Percentiles rank a stretch among this genome's conserved stretches.
Conservation (phyloP, 2,113 vertebrate species). For the Epinephelus moara region DNA sequence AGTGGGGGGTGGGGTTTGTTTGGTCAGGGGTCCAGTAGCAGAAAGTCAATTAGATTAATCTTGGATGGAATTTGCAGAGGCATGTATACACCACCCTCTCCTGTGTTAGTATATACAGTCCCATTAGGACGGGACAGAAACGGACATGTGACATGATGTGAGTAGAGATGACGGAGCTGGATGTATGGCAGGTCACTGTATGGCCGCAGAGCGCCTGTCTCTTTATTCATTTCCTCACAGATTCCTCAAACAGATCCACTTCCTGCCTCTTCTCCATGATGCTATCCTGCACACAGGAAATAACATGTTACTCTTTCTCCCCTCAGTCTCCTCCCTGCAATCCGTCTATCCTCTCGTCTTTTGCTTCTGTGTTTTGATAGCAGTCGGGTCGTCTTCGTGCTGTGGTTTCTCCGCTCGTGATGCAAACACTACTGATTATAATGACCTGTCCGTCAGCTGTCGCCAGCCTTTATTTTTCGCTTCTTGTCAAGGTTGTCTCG, state of each 20-base stretch:
- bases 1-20: not conserved
- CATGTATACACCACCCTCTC: not conserved
- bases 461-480: slow-evolving; percentile 16
- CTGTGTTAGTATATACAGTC: not conserved
- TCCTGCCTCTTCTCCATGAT: slow-evolving; percentile 53
- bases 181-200: slow-evolving; percentile 36
- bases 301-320: slow-evolving; percentile 52
- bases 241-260: slow-evolving; percentile 34
- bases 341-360: not conserved
- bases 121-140: slow-evolving; percentile 6
- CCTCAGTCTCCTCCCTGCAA: slow-evolving; percentile 24
- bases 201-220: slow-evolving; percentile 19
- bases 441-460: slow-evolving; percentile 5
- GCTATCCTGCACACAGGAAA: slow-evolving; percentile 68
- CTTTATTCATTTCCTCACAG: slow-evolving; percentile 66
- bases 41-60: slow-evolving; percentile 57
- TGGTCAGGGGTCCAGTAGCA: slow-evolving; percentile 20
- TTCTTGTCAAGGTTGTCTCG: slow-evolving; percentile 8
- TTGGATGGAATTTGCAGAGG: slow-evolving; percentile 39
- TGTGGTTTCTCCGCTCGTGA: not conserved
- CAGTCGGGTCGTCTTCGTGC: not conserved
- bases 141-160: slow-evolving; percentile 1
- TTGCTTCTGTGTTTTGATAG: slow-evolving; percentile 10
- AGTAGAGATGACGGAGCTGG: slow-evolving; percentile 10
- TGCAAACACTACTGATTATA: not conserved